Percentiles rank a stretch among this genome's conserved stretches.
Evolutionary conservation across 1,140 invertebrate genomes (phyloP).

Genomic region (Maconellicoccus hirsutus): DNA sequence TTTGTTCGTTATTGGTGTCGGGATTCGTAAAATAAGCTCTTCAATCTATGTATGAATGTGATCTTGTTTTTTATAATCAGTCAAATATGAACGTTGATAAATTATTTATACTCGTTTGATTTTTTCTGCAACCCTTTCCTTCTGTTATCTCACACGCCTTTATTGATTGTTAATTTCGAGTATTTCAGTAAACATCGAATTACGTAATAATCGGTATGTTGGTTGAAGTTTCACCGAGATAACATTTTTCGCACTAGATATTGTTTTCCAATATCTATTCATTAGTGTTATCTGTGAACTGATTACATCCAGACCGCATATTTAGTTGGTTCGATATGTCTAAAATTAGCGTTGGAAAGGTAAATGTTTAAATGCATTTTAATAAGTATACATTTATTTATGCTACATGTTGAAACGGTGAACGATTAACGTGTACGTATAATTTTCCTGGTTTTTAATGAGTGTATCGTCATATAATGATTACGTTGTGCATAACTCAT

Average conservation of each 20-base stretch:
- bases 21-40: neutral
- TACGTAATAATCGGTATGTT: neutral
- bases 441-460: no score
- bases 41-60: no score
- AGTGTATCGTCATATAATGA: no score
- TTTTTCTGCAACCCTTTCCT: no score
- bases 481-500: no score
- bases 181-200: neutral
- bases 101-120: no score
- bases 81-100: no score
- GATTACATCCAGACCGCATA: neutral
- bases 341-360: neutral
- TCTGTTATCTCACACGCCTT: neutral
- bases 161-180: neutral
- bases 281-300: slow-evolving; percentile 2
- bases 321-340: neutral
- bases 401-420: no score
- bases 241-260: neutral
- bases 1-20: neutral
- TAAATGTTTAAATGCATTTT: neutral
- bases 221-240: neutral
- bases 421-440: no score
- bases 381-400: no score
- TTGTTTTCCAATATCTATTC: neutral
- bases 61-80: no score